Evolutionary conservation across 1,140 invertebrate species (phyloP), one percentile per base, ranked within the genome.

Genomic region (Ptiloglossa arizonensis): DNA sequence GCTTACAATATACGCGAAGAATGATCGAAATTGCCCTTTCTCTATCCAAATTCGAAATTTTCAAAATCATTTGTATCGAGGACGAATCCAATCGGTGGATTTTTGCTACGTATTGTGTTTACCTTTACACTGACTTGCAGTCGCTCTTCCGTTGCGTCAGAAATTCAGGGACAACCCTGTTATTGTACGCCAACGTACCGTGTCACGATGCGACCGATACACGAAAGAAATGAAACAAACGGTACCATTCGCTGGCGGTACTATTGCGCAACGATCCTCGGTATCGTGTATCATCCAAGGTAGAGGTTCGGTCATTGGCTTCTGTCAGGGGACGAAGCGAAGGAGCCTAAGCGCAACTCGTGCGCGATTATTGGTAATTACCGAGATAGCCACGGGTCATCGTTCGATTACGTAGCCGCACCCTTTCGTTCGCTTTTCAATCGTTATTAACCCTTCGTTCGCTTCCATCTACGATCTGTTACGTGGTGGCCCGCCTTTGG

Each of bases 331-430:
- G 11, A 46, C 38, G 24, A 13, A 24, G 29, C 19, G 24, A 38
- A 17, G 17, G 2, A 27, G 32, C n/a, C 27, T 17, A 27, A 44
- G 19, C 32, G 46, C 63, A 32, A n/a, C 63, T 32, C 63, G 63
- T 48, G 44, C 46, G 27, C 60, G 50, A 74, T 57, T 67, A 46
- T 67, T 57, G 32, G 41, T 75, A 75, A 75, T 75, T 68, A 75
- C 52, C 5, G n/a, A 35, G 38, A 27, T 27, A 27, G 63, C 9
- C 22, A 13, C 15, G 68, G 70, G 71, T 68, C 52, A 32, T 66
- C 71, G 52, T 17, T 62, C 22, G 22, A 24, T 54, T 54, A 29
- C 46, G 46, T 9, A 24, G 69, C 29, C 27, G 27, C 38, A 17
- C 52, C 29, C 22, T 75, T 57, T 35, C 19, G 5, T 15, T 48